Conservation (phyloP, 53 echinoderm and acorn worm species). For the Glandiceps talaboti region DNA sequence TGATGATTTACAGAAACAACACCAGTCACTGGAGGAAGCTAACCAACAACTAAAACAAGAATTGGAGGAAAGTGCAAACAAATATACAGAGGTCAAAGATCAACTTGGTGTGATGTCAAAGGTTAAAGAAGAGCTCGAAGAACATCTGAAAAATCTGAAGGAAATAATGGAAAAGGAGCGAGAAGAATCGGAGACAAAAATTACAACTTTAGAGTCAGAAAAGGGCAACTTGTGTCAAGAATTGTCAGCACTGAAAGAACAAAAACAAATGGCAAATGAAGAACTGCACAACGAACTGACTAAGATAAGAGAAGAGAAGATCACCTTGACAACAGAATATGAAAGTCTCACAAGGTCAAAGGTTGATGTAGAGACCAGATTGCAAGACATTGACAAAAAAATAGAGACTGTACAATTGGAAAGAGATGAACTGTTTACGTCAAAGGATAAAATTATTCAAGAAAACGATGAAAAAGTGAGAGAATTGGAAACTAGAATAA, state of each 20-base stretch:
- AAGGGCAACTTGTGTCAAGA: background rate
- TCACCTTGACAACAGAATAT: slow-evolving; percentile 1
- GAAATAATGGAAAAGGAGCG: background rate
- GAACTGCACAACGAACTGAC: slow-evolving; percentile 13
- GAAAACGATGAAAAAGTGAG: background rate
- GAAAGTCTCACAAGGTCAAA: background rate
- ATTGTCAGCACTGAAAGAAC: background rate
- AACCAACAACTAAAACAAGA: background rate
- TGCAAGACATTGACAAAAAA: background rate
- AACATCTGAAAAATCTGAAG: slow-evolving; percentile 28
- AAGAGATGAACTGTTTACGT: background rate
- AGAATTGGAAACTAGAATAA: slow-evolving; percentile 2
- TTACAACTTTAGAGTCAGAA: background rate
- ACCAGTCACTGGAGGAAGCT: slow-evolving; percentile 17
- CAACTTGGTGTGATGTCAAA: background rate
- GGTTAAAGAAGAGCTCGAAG: slow-evolving; percentile 23
- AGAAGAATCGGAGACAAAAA: background rate
- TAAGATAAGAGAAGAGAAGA: slow-evolving; percentile 10
- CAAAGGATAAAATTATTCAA: background rate
- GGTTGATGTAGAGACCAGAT: background rate
- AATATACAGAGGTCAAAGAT: background rate
- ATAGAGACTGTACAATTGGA: background rate
- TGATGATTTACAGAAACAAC: slow-evolving; percentile 79
- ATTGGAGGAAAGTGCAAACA: background rate
- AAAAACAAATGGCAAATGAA: slow-evolving; percentile 6